Base-by-base conservation (phyloP, 2,888 invertebrate genomes). In the Notodonta dromedarius region DNA sequence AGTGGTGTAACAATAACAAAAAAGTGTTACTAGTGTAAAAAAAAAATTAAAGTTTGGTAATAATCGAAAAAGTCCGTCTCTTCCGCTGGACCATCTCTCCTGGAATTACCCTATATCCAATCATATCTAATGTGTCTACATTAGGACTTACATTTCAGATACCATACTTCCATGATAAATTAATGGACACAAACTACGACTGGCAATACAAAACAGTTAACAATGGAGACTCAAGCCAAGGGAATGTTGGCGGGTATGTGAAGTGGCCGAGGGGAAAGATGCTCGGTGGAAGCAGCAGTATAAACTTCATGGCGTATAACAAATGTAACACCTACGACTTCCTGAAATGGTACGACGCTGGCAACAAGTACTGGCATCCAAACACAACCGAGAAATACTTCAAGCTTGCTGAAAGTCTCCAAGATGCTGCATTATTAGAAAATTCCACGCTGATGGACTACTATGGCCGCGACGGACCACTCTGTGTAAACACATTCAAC, bases 161-260 rank as follows among this genome's bases (percentile, higher is more conserved):
- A n/a, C 58, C 58, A n/a, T 3, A 14, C 24, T 35, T 12, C 9
- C 3, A 4, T 35, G 6, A 13, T 2, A 44, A 35, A 24, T n/a
- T 59, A 7, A 67, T 57, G 39, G 50, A 95, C 77, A 90, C 73
- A 12, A 58, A 69, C 76, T 83, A 97, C 59, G 97, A 97, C 82
- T 97, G 97, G 97, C 95, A 96, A 80, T 97, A 97, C 84, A 96
- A 96, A 83, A 96, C 96, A 0, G 96, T 97, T 76, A 96, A 97
- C 0, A 95, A 96, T 78, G 95, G 95, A 24, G 95, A 93, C 42
- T 94, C 95, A 0, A 96, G 96, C 81, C 88, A 96, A 73, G 97
- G 96, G 95, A 88, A 85, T 46, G 70, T 71, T 60, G 66, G 78
- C 58, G 70, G 78, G 56, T 42, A 77, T 48, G 79, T 81, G 13